Percentiles rank a stretch among this genome's conserved stretches.
Evolutionary conservation across 2,888 invertebrate genomes (phyloP).

Genomic region (Amphipoea lucens): DNA sequence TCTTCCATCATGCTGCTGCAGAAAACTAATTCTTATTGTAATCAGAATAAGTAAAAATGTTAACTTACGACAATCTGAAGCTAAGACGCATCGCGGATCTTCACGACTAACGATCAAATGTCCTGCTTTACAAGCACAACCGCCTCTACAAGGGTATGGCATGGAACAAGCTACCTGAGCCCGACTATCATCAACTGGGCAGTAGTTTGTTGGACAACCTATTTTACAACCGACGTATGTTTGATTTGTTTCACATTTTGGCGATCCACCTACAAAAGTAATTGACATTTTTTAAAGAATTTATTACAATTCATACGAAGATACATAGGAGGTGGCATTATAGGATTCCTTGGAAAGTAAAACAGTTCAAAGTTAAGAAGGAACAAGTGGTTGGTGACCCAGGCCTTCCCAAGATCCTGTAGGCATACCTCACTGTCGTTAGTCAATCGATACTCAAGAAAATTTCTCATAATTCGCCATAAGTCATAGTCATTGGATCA

Average conservation of each 20-base stretch:
- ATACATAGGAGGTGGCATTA: not conserved
- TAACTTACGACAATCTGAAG: slow-evolving; percentile 71
- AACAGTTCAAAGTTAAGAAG: not conserved
- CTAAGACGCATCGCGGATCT: slow-evolving; percentile 34
- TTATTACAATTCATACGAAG: not conserved
- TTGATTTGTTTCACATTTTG: slow-evolving; percentile 65
- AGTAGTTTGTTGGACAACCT: slow-evolving; percentile 71
- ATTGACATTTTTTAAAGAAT: not conserved
- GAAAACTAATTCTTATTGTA: not conserved
- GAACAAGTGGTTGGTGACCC: not conserved
- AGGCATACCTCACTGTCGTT: not conserved
- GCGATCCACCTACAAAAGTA: slow-evolving; percentile 27
- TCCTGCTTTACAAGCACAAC: slow-evolving; percentile 74
- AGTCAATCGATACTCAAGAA: not conserved
- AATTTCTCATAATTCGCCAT: not conserved
- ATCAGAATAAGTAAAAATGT: not conserved
- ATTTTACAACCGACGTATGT: slow-evolving; percentile 71
- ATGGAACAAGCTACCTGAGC: slow-evolving; percentile 67
- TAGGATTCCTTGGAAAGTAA: not conserved
- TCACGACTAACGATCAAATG: slow-evolving; percentile 58
- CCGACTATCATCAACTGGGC: slow-evolving; percentile 70
- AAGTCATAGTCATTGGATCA: not conserved
- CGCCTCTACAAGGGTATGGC: slow-evolving; percentile 72
- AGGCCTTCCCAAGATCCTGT: not conserved
- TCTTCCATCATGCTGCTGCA: not conserved